A percentile compares a stretch with the other conserved stretches of the same genome.
phyloP scores from a whole-genome alignment of 2,888 invertebrate species.

The Anoncus sp. region DNA sequence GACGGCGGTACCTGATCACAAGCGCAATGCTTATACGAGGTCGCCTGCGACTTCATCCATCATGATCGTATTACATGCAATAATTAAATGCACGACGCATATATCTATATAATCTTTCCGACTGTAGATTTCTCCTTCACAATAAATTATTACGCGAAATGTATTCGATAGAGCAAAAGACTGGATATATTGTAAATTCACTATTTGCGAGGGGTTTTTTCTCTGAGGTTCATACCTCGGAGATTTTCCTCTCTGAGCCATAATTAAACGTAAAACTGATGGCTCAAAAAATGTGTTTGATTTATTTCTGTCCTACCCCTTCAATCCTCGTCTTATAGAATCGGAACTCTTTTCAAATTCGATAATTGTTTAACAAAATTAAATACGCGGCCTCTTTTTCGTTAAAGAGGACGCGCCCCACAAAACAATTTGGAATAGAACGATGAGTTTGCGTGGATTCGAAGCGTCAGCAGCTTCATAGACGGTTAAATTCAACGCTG shows the following conservation, averaged over 20 bases:
- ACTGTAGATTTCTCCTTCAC: slow-evolving; percentile 31
- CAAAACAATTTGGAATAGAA: slow-evolving; percentile 4
- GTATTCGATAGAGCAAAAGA: background rate
- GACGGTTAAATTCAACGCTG: too few relatives aligned
- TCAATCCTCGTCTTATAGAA: background rate
- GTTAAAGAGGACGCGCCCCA: slow-evolving; percentile 8
- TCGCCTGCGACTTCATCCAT: slow-evolving; percentile 12
- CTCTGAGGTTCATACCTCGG: slow-evolving; percentile 21
- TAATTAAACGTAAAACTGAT: background rate
- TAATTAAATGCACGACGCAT: background rate
- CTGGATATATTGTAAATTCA: background rate
- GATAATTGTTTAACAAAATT: background rate
- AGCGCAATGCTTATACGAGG: slow-evolving; percentile 33
- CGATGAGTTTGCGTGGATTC: too few relatives aligned
- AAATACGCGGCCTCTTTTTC: slow-evolving; percentile 3
- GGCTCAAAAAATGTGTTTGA: slow-evolving; percentile 15
- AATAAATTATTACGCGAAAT: background rate
- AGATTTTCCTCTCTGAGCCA: slow-evolving; percentile 28
- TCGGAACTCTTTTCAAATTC: background rate
- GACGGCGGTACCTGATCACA: background rate
- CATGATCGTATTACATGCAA: background rate
- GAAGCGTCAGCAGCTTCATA: too few relatives aligned
- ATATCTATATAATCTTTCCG: background rate
- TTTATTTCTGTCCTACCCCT: background rate
- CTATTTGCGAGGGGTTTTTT: slow-evolving; percentile 18